Conservation (phyloP, 2,113 vertebrate genomes). For the Bungarus multicinctus region DNA sequence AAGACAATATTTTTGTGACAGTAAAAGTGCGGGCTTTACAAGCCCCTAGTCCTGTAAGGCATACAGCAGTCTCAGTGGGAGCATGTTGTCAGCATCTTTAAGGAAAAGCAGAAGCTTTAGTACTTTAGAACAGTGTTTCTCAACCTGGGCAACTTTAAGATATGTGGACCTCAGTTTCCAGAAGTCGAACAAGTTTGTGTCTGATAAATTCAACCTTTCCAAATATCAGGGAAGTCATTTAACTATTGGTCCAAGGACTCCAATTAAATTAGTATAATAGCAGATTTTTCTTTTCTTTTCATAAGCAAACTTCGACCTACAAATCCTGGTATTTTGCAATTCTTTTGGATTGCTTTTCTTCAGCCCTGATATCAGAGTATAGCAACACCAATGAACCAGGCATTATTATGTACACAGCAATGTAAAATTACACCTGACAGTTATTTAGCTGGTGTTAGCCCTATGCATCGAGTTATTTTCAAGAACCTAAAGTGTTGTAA, state of each 20-base stretch:
- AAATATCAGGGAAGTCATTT: neutral
- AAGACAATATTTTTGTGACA: neutral
- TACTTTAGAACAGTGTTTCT: neutral
- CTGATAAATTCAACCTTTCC: neutral
- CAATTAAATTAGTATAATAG: neutral
- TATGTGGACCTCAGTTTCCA: neutral
- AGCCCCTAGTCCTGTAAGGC: neutral
- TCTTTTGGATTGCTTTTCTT: neutral
- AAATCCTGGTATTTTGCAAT: neutral
- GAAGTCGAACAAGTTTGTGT: neutral
- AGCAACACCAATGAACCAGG: neutral
- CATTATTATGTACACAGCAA: neutral
- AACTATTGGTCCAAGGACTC: neutral
- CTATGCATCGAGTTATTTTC: neutral
- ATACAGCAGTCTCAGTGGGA: neutral
- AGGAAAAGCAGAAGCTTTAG: neutral
- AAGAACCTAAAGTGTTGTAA: neutral
- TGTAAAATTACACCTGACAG: neutral
- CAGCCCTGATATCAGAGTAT: neutral
- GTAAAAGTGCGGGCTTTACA: neutral
- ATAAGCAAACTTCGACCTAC: neutral
- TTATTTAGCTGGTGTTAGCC: neutral
- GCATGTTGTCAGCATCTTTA: neutral
- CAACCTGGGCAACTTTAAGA: neutral
- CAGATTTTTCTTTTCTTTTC: neutral